phyloP scores from a whole-genome alignment of 2,888 invertebrate genomes.

The Tachina grossa region DNA sequence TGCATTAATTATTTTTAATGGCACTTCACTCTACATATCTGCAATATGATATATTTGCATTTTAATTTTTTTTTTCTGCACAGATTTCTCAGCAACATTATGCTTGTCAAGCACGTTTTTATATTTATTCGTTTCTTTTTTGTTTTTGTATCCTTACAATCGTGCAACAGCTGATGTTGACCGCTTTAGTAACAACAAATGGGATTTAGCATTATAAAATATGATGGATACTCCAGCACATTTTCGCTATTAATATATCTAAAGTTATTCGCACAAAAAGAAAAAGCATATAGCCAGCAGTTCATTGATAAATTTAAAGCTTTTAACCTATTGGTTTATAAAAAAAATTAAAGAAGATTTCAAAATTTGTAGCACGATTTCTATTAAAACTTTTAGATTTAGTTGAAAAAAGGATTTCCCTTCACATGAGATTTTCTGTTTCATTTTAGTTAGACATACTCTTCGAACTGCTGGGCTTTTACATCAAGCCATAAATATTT shows the following conservation, averaged over 20 bases:
- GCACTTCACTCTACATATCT: background rate
- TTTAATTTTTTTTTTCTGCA: background rate
- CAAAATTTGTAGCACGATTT: too few species aligned
- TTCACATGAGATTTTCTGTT: too few species aligned
- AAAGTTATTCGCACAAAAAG: background rate
- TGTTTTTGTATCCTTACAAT: background rate
- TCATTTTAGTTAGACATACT: too few species aligned
- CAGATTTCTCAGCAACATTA: conserved; percentile 4
- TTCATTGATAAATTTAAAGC: background rate
- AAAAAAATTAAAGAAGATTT: too few species aligned
- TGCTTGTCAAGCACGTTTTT: conserved; percentile 15
- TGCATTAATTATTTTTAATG: conserved; percentile 2
- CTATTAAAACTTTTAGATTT: too few species aligned
- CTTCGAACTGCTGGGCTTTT: background rate
- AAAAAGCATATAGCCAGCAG: background rate
- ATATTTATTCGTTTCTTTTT: background rate
- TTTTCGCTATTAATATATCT: background rate
- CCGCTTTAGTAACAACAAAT: conserved; percentile 39
- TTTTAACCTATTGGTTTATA: too few species aligned
- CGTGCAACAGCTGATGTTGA: conserved; percentile 56
- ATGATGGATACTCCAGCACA: conserved; percentile 13
- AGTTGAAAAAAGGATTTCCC: too few species aligned
- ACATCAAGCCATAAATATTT: background rate
- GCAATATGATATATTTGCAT: background rate
- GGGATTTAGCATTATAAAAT: conserved; percentile 10